Base-by-base conservation (phyloP, 2,888 invertebrate species). In the Troilus luridus region DNA sequence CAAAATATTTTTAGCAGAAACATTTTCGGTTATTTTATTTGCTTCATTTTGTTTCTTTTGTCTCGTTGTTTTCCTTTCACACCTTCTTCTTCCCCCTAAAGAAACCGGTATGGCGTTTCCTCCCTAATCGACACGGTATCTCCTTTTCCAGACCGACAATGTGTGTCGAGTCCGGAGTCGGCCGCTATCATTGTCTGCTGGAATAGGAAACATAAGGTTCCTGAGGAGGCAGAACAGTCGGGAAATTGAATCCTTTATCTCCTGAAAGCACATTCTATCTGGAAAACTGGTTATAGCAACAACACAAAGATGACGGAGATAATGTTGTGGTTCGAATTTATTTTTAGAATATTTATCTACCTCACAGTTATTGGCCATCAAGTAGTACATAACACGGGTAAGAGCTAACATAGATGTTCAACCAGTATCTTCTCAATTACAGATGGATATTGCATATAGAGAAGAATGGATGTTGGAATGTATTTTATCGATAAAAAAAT, bases 181-280 rank as follows among this genome's bases (percentile, higher is more conserved):
- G 72, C 8, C 17, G 24, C 24, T 77, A 77, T 41, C 41, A 77
- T 77, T 27, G 72, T 77, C 72, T 77, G 72, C 19, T 77, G 27
- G 12, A 77, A 77, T 41, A 77, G 72, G 72, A 77, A 77, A 77
- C 72, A 77, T 27, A 77, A 77, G 72, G 72, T 77, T 77, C 72
- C 72, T 41, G 72, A 41, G 19, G 41, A 27, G 72, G 72, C 72
- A 41, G 72, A 77, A 77, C 24, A 19, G 14, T 77, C 72, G 27
- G 72, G 72, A 77, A 77, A 77, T 77, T 41, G 72, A 77, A 77
- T 77, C 72, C 72, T 77, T 41, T 77, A 77, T 77, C 72, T 77
- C 41, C 72, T 41, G n/a, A 41, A 77, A 77, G 41, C 72, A 77
- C 72, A 77, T 77, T 27, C 72, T 77, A 77, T 77, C 72, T 77